Percentiles rank a stretch among this genome's conserved stretches.
Evolutionary conservation across 2,797 vertebrate species (phyloP).

Genomic region (Caiman crocodilus): DNA sequence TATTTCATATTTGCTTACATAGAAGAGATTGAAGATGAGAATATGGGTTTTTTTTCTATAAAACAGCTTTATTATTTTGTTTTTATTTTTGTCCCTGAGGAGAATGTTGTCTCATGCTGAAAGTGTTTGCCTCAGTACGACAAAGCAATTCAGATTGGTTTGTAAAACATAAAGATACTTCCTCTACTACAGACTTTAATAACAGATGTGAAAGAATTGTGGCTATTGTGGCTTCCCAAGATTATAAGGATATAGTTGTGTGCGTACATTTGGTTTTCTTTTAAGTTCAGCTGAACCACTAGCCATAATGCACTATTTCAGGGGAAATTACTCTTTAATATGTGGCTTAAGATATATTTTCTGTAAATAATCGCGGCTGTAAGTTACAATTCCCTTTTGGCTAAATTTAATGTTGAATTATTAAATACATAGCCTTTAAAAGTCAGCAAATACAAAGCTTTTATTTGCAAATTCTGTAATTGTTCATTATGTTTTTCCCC

Average conservation of each 20-base stretch:
- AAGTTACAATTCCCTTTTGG: slow-evolving; percentile 53
- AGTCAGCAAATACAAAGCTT: slow-evolving; percentile 58
- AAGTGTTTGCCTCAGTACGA: slow-evolving; percentile 30
- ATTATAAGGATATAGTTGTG: slow-evolving; percentile 47
- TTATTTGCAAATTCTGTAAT: slow-evolving; percentile 27
- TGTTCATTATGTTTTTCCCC: background rate
- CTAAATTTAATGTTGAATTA: slow-evolving; percentile 28
- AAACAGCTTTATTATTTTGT: background rate
- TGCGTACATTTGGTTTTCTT: slow-evolving; percentile 64
- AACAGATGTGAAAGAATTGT: slow-evolving; percentile 51
- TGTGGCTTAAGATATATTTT: slow-evolving; percentile 64
- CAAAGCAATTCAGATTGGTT: slow-evolving; percentile 44
- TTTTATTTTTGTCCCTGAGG: slow-evolving; percentile 20
- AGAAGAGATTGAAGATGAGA: slow-evolving; percentile 16
- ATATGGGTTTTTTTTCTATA: background rate
- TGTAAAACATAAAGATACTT: slow-evolving; percentile 35
- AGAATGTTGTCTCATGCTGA: background rate
- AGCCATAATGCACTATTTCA: slow-evolving; percentile 59
- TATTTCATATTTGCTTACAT: background rate
- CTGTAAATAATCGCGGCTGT: slow-evolving; percentile 63
- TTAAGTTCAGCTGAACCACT: slow-evolving; percentile 57
- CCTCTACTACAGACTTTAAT: slow-evolving; percentile 34
- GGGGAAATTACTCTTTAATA: slow-evolving; percentile 64
- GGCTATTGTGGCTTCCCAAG: slow-evolving; percentile 68
- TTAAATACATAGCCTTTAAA: slow-evolving; percentile 22